phyloP scores from a whole-genome alignment of 2,888 invertebrate species.

The Himalopsyche kuldschensis region DNA sequence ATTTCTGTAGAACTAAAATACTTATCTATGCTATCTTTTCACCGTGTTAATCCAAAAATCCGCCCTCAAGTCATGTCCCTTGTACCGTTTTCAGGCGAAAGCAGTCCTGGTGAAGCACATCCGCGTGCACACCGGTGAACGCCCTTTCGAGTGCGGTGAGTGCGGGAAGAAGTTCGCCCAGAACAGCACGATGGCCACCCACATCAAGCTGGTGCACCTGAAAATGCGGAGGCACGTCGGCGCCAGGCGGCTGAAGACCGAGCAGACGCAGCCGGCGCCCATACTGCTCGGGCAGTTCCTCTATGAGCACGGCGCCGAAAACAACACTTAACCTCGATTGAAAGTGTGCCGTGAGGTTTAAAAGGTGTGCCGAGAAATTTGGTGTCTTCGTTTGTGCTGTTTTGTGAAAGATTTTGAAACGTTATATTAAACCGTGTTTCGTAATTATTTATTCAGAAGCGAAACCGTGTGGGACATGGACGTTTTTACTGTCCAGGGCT shows the following conservation, averaged over 20 bases:
- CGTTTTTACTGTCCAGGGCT: no score
- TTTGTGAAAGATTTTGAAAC: no score
- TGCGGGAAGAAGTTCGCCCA: constrained; percentile 40
- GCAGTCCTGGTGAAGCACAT: constrained; percentile 36
- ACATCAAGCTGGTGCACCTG: constrained; percentile 42
- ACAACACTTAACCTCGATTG: not conserved
- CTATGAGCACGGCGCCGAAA: not conserved
- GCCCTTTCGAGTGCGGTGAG: constrained; percentile 40
- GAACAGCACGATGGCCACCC: constrained; percentile 43
- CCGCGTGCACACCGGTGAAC: constrained; percentile 41
- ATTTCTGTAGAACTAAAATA: no score
- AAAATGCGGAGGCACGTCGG: constrained; percentile 42
- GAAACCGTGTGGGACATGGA: no score
- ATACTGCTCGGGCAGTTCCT: not conserved
- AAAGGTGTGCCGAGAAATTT: no score
- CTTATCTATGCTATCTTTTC: no score
- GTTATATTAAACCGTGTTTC: no score
- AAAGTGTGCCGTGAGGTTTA: no score
- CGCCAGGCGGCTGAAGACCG: not conserved
- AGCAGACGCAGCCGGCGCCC: not conserved
- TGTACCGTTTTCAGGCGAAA: not conserved
- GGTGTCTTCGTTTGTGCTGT: no score
- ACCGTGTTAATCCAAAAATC: no score
- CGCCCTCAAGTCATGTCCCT: no score
- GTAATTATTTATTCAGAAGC: no score